These are phyloP conservation scores for Tetramorium alpestre DNA, from an alignment of 1,140 invertebrate species.

Conservation along the genomic window DNA sequence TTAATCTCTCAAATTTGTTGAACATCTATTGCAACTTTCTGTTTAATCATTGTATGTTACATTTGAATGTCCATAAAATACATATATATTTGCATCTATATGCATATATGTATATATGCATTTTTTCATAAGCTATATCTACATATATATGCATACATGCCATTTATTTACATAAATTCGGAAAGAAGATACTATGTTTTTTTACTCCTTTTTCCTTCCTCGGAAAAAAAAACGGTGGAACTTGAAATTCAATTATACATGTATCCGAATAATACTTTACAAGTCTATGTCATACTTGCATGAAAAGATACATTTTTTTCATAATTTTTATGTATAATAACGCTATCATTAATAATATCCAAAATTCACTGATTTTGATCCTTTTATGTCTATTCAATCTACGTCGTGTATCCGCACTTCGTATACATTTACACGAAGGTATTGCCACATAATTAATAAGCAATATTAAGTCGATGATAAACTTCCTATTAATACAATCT, in stretches of 20 bases:
- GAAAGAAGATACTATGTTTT: constrained; percentile 35
- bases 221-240: constrained; percentile 3
- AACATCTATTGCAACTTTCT: constrained; percentile 31
- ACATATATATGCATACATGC: constrained; percentile 56
- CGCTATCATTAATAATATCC: constrained; percentile 44
- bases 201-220: background rate
- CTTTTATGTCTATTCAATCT: constrained; percentile 44
- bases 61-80: constrained; percentile 55
- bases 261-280: constrained; percentile 50
- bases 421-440: constrained; percentile 58
- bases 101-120: constrained; percentile 49
- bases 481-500: constrained; percentile 52
- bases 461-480: constrained; percentile 44
- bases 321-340: constrained; percentile 22
- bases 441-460: constrained; percentile 47
- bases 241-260: constrained; percentile 44
- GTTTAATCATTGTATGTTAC: constrained; percentile 50
- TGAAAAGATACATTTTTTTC: constrained; percentile 38
- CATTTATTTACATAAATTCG: constrained; percentile 53
- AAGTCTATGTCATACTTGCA: constrained; percentile 35
- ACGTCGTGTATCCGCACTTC: constrained; percentile 54
- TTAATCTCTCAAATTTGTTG: constrained; percentile 37
- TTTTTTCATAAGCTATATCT: constrained; percentile 53
- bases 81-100: constrained; percentile 47
- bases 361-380: constrained; percentile 49